These are phyloP conservation scores for Coccyzus lansbergi DNA, from an alignment of 2,797 vertebrate species.

Conservation along the genomic window DNA sequence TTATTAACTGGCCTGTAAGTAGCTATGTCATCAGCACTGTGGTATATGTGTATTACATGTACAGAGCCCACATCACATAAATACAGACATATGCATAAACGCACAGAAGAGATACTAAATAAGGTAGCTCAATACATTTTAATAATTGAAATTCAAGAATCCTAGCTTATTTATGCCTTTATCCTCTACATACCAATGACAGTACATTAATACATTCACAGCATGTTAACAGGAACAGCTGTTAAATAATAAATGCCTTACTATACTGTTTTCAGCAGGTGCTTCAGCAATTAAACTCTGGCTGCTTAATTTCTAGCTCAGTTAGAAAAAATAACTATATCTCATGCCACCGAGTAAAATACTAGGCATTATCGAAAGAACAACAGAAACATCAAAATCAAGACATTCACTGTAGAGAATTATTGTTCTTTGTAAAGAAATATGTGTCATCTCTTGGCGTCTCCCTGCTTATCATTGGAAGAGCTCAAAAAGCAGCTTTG, in stretches of 20 bases:
- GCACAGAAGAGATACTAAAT: neutral
- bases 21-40: neutral
- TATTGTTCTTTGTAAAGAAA: neutral
- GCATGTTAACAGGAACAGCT: slow-evolving; percentile 46
- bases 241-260: slow-evolving; percentile 64
- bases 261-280: slow-evolving; percentile 56
- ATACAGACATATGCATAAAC: neutral
- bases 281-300: slow-evolving; percentile 58
- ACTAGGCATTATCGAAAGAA: neutral
- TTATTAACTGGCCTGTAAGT: neutral
- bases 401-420: neutral
- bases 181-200: neutral
- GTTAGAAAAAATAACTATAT: slow-evolving; percentile 10
- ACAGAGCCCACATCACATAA: neutral
- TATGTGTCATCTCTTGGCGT: neutral
- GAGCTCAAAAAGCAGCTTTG: neutral
- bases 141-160: slow-evolving; percentile 4
- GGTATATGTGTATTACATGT: neutral
- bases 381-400: neutral
- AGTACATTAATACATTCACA: slow-evolving; percentile 58
- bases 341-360: slow-evolving; percentile 14
- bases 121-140: neutral
- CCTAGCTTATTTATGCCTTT: slow-evolving; percentile 10
- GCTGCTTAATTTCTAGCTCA: slow-evolving; percentile 38
- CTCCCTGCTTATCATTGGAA: neutral